These are phyloP conservation scores for Pocillopora meandrina DNA, from an alignment of 92 coral and sea anemone genomes.

Conservation along the genomic window DNA sequence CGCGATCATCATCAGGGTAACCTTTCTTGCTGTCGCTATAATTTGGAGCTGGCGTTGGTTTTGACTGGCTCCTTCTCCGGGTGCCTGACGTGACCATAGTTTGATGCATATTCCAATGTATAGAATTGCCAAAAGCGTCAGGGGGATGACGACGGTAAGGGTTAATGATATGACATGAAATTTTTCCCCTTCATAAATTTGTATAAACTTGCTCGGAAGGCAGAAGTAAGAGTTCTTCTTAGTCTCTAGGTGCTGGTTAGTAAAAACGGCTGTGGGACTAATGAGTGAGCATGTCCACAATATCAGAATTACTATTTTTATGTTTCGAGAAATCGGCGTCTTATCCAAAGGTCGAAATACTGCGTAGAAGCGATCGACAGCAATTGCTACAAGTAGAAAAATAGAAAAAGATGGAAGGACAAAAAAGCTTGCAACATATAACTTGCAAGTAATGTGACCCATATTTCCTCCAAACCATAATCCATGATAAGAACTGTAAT, in stretches of 20 bases:
- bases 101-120: neutral
- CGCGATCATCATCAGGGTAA: conserved; percentile 20
- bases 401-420: neutral
- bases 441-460: neutral
- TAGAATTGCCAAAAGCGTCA: neutral
- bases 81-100: conserved; percentile 19
- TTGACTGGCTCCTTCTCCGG: conserved; percentile 40
- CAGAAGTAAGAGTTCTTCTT: no score
- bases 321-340: no score
- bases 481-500: neutral
- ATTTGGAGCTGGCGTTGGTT: conserved; percentile 16
- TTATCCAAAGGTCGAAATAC: conserved; percentile 19
- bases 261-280: neutral
- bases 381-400: conserved; percentile 17
- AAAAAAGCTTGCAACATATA: neutral
- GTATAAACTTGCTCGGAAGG: neutral
- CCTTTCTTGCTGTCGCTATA: conserved; percentile 2
- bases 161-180: no score
- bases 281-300: neutral
- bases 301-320: neutral
- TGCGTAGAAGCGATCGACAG: conserved; percentile 12
- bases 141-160: neutral
- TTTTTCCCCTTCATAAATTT: no score
- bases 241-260: no score
- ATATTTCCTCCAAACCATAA: conserved; percentile 6